Base-by-base conservation (phyloP, 2,113 vertebrate species). In the Grallaria varia region DNA sequence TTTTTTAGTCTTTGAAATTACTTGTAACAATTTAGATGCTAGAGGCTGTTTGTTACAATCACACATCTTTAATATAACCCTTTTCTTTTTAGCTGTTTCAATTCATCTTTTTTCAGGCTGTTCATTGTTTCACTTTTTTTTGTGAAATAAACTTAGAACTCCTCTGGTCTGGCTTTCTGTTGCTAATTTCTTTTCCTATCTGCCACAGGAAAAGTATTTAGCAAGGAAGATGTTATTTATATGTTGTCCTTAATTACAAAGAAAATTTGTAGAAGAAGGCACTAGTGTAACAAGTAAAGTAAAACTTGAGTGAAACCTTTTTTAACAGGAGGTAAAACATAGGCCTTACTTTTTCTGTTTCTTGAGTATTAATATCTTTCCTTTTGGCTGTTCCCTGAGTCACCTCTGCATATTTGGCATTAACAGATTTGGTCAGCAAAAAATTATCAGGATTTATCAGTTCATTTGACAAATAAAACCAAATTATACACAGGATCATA, bases 101-200 rank as follows among this genome's bases (percentile, higher is more conserved):
- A 0, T 59, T 82, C 74, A 8, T 49, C 22, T 49, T 84, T 88
- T 89, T 76, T 47, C 2, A 25, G 37, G 7, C n/a, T 0, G 0
- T 39, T 19, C 9, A 39, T 76, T 30, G 12, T 76, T 90, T 79
- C 13, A 28, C 22, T 40, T 52, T 25, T 25, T 88, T 91, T 87
- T 1, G 22, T 50, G 63, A 66, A 76, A 73, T 40, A n/a, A 71
- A 71, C 63, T 25, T 30, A 44, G 7, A 76, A 15, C 13, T 40
- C 15, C 20, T 79, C 28, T 69, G 13, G 25, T 74, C 37, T 4
- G 8, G 35, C 27, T 78, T 87, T 62, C 15, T 89, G 15, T 62
- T 83, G 45, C 13, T 62, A 2, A 63, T 89, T 81, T 50, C 33
- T 68, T 73, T 63, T 10, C 11, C 9, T 73, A 2, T 75, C 20